These are phyloP conservation scores for Therioaphis trifolii DNA, from an alignment of 2,888 invertebrate species.

Conservation along the genomic window DNA sequence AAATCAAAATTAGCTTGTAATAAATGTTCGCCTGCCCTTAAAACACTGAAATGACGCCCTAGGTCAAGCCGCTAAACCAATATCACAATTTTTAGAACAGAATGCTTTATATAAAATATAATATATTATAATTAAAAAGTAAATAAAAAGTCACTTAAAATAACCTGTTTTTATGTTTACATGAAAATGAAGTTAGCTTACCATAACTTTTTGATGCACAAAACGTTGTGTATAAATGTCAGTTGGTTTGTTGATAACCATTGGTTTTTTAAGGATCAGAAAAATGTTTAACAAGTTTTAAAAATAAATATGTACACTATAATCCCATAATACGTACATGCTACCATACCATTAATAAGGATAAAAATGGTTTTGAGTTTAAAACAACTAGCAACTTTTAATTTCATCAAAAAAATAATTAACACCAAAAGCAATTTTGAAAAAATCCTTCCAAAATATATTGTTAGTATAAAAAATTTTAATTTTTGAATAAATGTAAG, in stretches of 20 bases:
- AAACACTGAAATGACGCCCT: too few species aligned
- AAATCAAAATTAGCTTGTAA: too few species aligned
- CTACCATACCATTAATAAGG: conserved; percentile 10
- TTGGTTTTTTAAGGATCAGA: conserved; percentile 37
- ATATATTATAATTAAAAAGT: background rate
- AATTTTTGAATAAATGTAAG: too few species aligned
- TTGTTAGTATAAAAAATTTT: background rate
- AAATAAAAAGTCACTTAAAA: background rate
- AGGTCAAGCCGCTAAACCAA: too few species aligned
- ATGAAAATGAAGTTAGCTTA: conserved; percentile 40
- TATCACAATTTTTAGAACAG: too few species aligned
- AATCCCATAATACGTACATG: conserved; percentile 23
- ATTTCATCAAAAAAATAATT: background rate
- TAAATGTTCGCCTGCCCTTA: too few species aligned
- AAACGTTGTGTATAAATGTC: conserved; percentile 18
- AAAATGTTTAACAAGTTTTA: background rate
- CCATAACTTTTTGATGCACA: conserved; percentile 29
- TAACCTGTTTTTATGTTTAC: background rate
- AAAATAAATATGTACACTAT: conserved; percentile 21
- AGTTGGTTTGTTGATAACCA: conserved; percentile 37
- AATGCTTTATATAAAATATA: background rate
- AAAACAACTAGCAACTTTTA: background rate
- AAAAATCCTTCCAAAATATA: too few species aligned
- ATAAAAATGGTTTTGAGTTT: background rate
- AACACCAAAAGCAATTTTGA: too few species aligned